Evolutionary conservation across 35 echinoderm and acorn worm genomes (phyloP), one percentile per base, ranked within the genome.

Genomic region (Patiria miniata): DNA sequence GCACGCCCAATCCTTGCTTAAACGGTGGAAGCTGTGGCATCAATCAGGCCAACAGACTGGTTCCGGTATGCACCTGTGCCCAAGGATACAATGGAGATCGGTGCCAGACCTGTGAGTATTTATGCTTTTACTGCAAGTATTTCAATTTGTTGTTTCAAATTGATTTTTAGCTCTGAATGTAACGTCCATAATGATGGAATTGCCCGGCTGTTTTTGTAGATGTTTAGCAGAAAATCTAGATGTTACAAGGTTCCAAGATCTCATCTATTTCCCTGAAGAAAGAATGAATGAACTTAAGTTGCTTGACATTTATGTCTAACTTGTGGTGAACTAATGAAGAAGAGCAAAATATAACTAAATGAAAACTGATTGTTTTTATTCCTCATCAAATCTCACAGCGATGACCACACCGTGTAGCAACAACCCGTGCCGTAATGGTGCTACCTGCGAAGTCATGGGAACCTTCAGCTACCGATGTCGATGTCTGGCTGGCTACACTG

Each of bases 341-440:
- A n/a, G n/a, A n/a, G n/a, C n/a, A n/a, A n/a, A n/a, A n/a, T n/a
- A n/a, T n/a, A n/a, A n/a, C n/a, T n/a, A n/a, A n/a, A n/a, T n/a
- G n/a, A n/a, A n/a, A n/a, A n/a, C n/a, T n/a, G n/a, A n/a, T n/a
- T 47, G 12, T 47, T 12, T 47, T 12, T 12, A 6, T 47, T 4
- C 42, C 4, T 6, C 42, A 47, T 47, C 12, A 12, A 47, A 69
- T 29, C 1, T 69, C 8, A 32, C 15, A 69, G 61, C 61, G 9
- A 29, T 69, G 23, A 69, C 61, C 23, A 69, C 61, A 30, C 80
- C 40, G 8, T 92, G 90, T 28, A 79, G 22, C 16, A 60, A 84
- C 18, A 85, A 78, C 15, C 90, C 90, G 37, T 92, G 90, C 30
- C 6, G 14, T 0, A 87, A 87, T 37, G 65, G 65, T 5, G 90